A percentile compares a stretch with the other conserved stretches of the same genome.
These are phyloP conservation scores for Anolis carolinensis DNA, from an alignment of 2,113 vertebrate species.

Conservation along the genomic window DNA sequence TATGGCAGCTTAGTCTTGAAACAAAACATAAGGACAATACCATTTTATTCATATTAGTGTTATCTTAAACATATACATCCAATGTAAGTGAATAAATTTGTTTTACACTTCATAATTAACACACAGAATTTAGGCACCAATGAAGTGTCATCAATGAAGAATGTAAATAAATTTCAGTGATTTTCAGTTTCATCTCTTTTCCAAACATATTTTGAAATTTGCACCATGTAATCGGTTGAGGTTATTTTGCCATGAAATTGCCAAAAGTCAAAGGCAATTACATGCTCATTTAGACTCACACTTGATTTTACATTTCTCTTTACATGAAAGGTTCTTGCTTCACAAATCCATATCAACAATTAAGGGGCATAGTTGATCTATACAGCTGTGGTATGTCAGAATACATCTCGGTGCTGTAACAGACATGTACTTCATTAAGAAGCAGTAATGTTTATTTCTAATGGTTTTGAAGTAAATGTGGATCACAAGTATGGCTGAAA, in stretches of 20 bases:
- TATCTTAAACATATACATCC: background rate
- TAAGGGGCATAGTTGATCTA: background rate
- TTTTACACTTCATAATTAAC: background rate
- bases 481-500: background rate
- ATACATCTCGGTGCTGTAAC: background rate
- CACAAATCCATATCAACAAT: background rate
- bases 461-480: background rate
- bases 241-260: conserved; percentile 39
- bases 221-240: conserved; percentile 14
- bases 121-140: background rate
- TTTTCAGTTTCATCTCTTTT: conserved; percentile 1
- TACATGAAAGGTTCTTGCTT: conserved; percentile 40
- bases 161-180: conserved; percentile 33
- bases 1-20: background rate
- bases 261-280: conserved; percentile 36
- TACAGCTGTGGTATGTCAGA: conserved; percentile 1
- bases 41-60: background rate
- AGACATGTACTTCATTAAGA: conserved; percentile 16
- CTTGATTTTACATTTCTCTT: conserved; percentile 43
- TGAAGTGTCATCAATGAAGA: conserved; percentile 23
- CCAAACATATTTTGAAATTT: background rate
- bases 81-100: background rate
- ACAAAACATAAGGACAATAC: background rate
- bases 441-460: background rate
- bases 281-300: conserved; percentile 38